Evolutionary conservation across 1,140 invertebrate genomes (phyloP).

Genomic region (Microplitis mediator): DNA sequence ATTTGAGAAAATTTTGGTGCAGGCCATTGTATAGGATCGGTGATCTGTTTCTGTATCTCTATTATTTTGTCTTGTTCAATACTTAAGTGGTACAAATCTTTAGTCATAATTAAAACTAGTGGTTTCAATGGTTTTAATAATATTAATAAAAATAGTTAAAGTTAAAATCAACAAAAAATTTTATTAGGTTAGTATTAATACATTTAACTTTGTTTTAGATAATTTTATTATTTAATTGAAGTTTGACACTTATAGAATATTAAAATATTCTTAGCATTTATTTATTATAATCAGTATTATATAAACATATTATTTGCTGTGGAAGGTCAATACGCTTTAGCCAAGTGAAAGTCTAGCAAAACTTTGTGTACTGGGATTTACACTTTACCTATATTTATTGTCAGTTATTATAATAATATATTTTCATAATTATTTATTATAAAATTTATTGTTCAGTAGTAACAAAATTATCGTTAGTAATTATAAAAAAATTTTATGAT

Average conservation of each 20-base stretch:
- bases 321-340: too few species aligned
- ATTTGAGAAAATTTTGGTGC: constrained; percentile 62
- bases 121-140: background rate
- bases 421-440: background rate
- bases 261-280: too few species aligned
- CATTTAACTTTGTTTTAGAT: background rate
- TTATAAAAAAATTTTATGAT: background rate
- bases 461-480: background rate
- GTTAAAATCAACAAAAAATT: background rate
- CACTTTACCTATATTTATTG: background rate
- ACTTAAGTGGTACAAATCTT: background rate
- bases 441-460: background rate
- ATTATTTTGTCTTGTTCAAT: constrained; percentile 26
- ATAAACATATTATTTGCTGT: too few species aligned
- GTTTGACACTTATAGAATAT: too few species aligned
- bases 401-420: background rate
- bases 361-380: background rate
- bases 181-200: too few species aligned
- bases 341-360: too few species aligned
- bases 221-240: background rate
- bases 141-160: too few species aligned
- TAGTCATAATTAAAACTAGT: background rate
- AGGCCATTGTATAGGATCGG: constrained; percentile 66
- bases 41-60: constrained; percentile 51
- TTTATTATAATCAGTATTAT: too few species aligned